Base-by-base conservation (phyloP, 2,797 vertebrate genomes). In the Poecilia wingei region DNA sequence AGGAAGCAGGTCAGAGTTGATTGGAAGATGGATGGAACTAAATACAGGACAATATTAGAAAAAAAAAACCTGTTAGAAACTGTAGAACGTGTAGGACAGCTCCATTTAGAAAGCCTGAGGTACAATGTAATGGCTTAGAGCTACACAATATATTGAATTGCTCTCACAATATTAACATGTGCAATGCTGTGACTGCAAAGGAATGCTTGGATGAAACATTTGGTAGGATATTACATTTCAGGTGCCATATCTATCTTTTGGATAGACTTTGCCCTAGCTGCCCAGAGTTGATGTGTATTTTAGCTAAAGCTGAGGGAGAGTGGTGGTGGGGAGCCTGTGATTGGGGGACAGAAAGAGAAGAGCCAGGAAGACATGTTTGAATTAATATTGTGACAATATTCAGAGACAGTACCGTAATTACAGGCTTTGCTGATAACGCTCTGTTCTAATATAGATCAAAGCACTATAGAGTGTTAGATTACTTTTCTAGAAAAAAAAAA, bases 241-340 rank as follows among this genome's bases (percentile, higher is more conserved):
- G 43, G 41, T n/a, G 68, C 68, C 20, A 70, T n/a, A 70, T n/a
- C 45, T n/a, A n/a, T 70, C 41, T 45, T 70, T 70, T 70, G 25
- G 25, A 43, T 14, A 45, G 39, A 70, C 68, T 70, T 70, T 45
- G 41, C 10, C 68, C 25, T 70, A n/a, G 41, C 43, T 70, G 68
- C 13, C 68, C 5, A n/a, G 41, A 70, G 25, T 14, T 70, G 39
- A 28, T 70, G 41, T 45, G 14, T 70, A 70, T 45, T 70, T 70
- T 70, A 70, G 66, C 36, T 69, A 69, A 69, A 43, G 36, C 36
- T 43, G 20, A 43, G 3, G 31, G 9, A 22, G 64, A 68, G 20
- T 41, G 49, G 36, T 22, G 20, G 36, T 69, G 22, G 22, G 10
- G 66, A 43, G 9, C 12, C 36, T 69, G 61, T 66, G 66, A 25